Conservation (phyloP, 2,113 vertebrate species). For the human (Homo sapiens) region GRCh38 chr17:33584001-33584500, state of each 20-base stretch:
- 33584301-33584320: background rate
- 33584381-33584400: background rate
- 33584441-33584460: background rate
- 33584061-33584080: constrained; percentile 68
- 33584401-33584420: too few species aligned
- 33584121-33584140: constrained; percentile 60
- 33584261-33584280: background rate
- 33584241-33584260: background rate
- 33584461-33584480: background rate
- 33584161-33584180: constrained; percentile 44
- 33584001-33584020: background rate
- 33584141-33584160: constrained; percentile 65
- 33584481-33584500: background rate
- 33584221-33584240: background rate
- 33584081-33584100: constrained; percentile 79
- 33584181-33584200: constrained; percentile 37
- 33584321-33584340: background rate
- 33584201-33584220: constrained; percentile 52
- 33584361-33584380: background rate
- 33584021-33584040: background rate
- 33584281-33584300: background rate
- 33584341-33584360: background rate
- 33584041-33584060: constrained; percentile 45
- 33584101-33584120: constrained; percentile 78
- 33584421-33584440: background rate